Evolutionary conservation across 1,140 invertebrate genomes (phyloP).

Genomic region (Drosophila albomicans): DNA sequence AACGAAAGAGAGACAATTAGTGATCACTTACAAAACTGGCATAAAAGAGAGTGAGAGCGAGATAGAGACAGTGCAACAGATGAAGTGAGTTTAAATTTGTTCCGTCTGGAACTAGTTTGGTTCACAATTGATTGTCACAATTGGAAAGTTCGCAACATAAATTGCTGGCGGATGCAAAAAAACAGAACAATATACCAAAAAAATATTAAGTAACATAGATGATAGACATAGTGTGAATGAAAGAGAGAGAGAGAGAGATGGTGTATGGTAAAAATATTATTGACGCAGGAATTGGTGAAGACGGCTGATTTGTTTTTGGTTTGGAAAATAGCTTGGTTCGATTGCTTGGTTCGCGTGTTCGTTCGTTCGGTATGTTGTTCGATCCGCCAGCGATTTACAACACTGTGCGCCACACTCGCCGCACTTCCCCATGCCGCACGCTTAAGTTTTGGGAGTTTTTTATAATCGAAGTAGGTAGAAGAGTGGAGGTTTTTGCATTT

Average conservation of each 20-base stretch:
- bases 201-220: slow-evolving; percentile 15
- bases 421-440: slow-evolving; percentile 39
- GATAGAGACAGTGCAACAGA: slow-evolving; percentile 1
- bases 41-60: too few relatives aligned
- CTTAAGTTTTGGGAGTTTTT: not conserved
- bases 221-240: slow-evolving; percentile 2
- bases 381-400: slow-evolving; percentile 47
- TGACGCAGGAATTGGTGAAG: slow-evolving; percentile 10
- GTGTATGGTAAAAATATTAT: not conserved
- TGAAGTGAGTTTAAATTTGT: not conserved
- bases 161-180: slow-evolving; percentile 66
- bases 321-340: slow-evolving; percentile 39
- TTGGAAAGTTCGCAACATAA: slow-evolving; percentile 3
- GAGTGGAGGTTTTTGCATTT: slow-evolving; percentile 19
- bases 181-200: slow-evolving; percentile 41
- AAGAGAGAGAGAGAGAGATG: slow-evolving; percentile 9
- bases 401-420: slow-evolving; percentile 32
- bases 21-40: too few relatives aligned
- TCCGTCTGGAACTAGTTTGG: not conserved
- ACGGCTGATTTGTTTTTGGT: slow-evolving; percentile 10
- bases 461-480: slow-evolving; percentile 4
- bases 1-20: not conserved
- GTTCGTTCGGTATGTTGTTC: slow-evolving; percentile 24
- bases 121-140: not conserved
- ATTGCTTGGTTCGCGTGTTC: slow-evolving; percentile 30